Evolutionary conservation across 2,888 invertebrate species (phyloP).

Genomic region (Mythimna lalbum): DNA sequence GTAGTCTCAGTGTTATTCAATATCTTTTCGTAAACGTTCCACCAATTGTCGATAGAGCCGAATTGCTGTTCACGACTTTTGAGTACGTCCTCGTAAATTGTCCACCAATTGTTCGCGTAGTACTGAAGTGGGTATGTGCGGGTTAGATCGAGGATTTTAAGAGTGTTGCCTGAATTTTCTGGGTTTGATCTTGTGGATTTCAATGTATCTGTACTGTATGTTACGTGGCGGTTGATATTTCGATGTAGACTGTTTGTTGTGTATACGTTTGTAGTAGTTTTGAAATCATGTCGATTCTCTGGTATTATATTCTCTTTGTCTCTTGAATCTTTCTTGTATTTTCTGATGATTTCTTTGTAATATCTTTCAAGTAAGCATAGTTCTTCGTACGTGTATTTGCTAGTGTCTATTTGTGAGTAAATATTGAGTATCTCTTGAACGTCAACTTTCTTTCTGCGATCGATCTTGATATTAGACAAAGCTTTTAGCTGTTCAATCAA

Average conservation of each 20-base stretch:
- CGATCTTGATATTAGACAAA: constrained; percentile 81
- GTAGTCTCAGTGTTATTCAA: constrained; percentile 75
- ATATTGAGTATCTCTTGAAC: constrained; percentile 84
- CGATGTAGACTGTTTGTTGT: constrained; percentile 56
- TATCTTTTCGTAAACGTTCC: constrained; percentile 85
- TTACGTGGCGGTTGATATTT: constrained; percentile 70
- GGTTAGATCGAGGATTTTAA: constrained; percentile 84
- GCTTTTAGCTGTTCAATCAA: constrained; percentile 84
- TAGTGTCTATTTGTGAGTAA: constrained; percentile 84
- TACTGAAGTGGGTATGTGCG: constrained; percentile 85
- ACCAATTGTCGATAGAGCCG: constrained; percentile 88
- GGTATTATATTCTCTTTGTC: constrained; percentile 78
- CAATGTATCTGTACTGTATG: constrained; percentile 70
- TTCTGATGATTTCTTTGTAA: constrained; percentile 86
- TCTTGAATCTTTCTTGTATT: constrained; percentile 75
- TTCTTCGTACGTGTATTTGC: constrained; percentile 86
- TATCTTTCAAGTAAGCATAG: constrained; percentile 85
- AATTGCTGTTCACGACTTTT: constrained; percentile 85
- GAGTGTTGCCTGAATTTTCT: constrained; percentile 70
- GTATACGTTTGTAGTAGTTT: constrained; percentile 73
- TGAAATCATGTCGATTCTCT: constrained; percentile 68
- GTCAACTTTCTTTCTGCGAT: constrained; percentile 80
- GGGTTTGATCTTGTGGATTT: constrained; percentile 71
- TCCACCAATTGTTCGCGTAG: constrained; percentile 90
- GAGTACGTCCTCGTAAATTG: constrained; percentile 85